phyloP scores from a whole-genome alignment of 2,888 invertebrate species.

The Perdita meconis region DNA sequence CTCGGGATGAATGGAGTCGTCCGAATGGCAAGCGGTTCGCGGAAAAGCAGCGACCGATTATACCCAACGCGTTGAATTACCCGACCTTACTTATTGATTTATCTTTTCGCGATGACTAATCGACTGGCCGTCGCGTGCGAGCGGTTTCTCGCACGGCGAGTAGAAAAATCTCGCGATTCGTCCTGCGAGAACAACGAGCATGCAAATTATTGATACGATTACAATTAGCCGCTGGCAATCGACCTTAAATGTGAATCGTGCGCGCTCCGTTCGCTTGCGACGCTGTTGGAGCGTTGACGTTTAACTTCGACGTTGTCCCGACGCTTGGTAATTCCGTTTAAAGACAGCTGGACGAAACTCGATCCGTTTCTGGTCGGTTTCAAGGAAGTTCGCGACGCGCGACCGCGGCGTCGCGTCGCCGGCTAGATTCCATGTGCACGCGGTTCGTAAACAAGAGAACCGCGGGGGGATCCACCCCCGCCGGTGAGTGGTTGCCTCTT shows the following conservation, averaged over 20 bases:
- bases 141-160: constrained; percentile 1
- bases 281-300: too few species aligned
- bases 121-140: not conserved
- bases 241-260: not conserved
- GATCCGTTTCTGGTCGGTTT: not conserved
- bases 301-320: not conserved
- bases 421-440: constrained; percentile 27
- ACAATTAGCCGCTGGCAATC: not conserved
- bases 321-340: too few species aligned
- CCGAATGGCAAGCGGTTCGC: not conserved
- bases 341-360: constrained; percentile 7
- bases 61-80: not conserved
- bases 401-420: constrained; percentile 47
- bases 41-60: constrained; percentile 22
- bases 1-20: constrained; percentile 17
- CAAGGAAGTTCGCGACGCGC: not conserved
- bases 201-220: not conserved
- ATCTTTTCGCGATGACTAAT: constrained; percentile 37
- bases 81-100: constrained; percentile 23
- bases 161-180: not conserved
- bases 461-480: constrained; percentile 45
- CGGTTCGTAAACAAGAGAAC: constrained; percentile 57
- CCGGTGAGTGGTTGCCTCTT: constrained; percentile 46
- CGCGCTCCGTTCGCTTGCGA: not conserved
- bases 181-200: not conserved